Percentiles rank a stretch among this genome's conserved stretches.
phyloP scores from a whole-genome alignment of 1,140 invertebrate genomes.

The Drosophila santomea region DNA sequence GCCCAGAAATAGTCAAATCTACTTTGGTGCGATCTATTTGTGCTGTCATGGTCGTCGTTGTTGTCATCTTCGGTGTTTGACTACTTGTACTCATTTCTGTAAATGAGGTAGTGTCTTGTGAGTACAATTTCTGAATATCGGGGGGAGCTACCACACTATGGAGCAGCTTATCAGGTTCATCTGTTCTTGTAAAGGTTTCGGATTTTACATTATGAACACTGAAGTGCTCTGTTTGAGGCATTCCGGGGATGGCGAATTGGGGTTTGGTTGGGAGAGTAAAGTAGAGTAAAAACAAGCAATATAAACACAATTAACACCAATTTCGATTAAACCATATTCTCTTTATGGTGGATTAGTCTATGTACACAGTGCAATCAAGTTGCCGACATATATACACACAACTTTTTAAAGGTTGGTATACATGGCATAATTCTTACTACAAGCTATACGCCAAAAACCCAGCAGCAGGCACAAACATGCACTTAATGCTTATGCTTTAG shows the following conservation, averaged over 20 bases:
- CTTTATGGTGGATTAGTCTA: slow-evolving; percentile 66
- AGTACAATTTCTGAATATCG: slow-evolving; percentile 51
- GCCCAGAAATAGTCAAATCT: slow-evolving; percentile 43
- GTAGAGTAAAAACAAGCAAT: slow-evolving; percentile 75
- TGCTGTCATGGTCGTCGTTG: slow-evolving; percentile 54
- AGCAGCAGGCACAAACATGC: slow-evolving; percentile 81
- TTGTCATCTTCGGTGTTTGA: slow-evolving; percentile 70
- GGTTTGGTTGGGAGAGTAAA: slow-evolving; percentile 48
- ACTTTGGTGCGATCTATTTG: slow-evolving; percentile 65
- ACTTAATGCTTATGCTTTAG: slow-evolving; percentile 67
- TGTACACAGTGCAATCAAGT: slow-evolving; percentile 69
- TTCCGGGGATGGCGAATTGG: slow-evolving; percentile 58
- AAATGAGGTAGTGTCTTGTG: slow-evolving; percentile 84
- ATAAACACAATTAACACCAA: slow-evolving; percentile 80
- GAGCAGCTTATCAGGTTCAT: slow-evolving; percentile 84
- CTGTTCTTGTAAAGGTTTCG: slow-evolving; percentile 74
- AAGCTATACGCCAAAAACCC: slow-evolving; percentile 71
- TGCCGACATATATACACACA: slow-evolving; percentile 13
- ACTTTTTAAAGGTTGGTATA: slow-evolving; percentile 2
- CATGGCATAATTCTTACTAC: slow-evolving; percentile 47
- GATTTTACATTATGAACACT: slow-evolving; percentile 84
- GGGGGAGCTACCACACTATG: slow-evolving; percentile 71
- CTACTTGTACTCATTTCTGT: slow-evolving; percentile 84
- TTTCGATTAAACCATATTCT: slow-evolving; percentile 52
- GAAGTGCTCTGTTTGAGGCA: slow-evolving; percentile 83